Evolutionary conservation across 2,113 vertebrate species (phyloP), one percentile per base, ranked within the genome.

Genomic region (Chiloscyllium plagiosum): DNA sequence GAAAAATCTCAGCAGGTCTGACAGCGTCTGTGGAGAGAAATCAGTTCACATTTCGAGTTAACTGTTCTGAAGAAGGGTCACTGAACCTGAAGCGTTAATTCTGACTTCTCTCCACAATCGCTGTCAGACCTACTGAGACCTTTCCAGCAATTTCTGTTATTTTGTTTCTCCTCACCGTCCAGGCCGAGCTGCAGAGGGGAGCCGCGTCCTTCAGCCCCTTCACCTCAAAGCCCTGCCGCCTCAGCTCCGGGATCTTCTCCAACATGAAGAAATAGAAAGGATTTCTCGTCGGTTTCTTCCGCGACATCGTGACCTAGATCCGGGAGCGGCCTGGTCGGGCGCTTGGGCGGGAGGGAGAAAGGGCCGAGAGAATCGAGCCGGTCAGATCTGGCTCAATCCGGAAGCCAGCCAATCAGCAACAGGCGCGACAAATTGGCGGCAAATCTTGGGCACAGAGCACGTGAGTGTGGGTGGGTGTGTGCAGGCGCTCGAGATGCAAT

Each of bases 211-310:
- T 96, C 78, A 98, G 96, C 0, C 68, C 19, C 0, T 89, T n/a
- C 47, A 97, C 97, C 0, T 96, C 72, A 96, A 98, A 68, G 42
- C 98, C 97, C 0, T 78, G 96, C 37, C 94, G 96, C 96, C 52
- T 83, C 50, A 98, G 96, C 80, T 96, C 96, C 0, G 98, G 98
- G 76, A 98, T 97, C 97, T 96, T 98, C 0, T 97, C 97, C 26
- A 95, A 96, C 65, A 96, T 97, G 95, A 98, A 98, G 33, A 96
- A 97, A 4, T 65, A 96, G 4, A 97, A 98, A 0, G 97, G 83
- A 12, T 96, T 97, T 4, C 72, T 19, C 1, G 0, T 72, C 66
- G 96, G 93, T 96, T 78, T 96, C 61, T 97, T 97, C 95, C 97
- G 97, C 37, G 97, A 97, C 97, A 97, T 97, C 65, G 87, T 15